Evolutionary conservation across 2,113 vertebrate genomes (phyloP).

Genomic region (Tapirus terrestris): DNA sequence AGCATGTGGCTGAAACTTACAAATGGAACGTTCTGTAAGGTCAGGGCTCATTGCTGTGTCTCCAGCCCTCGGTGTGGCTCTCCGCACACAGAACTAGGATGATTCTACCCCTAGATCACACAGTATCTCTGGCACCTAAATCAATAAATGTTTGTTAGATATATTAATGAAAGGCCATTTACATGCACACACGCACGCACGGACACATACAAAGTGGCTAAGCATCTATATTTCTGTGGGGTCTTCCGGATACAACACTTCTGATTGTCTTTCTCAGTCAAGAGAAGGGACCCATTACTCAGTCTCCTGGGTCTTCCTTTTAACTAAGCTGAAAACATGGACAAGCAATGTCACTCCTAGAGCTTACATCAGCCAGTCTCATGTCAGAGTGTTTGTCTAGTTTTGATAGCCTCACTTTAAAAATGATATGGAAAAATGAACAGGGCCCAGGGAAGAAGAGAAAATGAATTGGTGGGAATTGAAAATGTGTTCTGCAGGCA

Average conservation of each 20-base stretch:
- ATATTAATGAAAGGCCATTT: neutral
- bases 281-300: neutral
- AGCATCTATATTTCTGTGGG: neutral
- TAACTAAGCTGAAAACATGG: neutral
- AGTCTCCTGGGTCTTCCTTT: neutral
- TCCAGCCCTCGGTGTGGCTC: neutral
- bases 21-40: neutral
- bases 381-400: accelerated
- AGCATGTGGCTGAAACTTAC: neutral
- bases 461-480: neutral
- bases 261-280: neutral
- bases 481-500: neutral
- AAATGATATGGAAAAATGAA: neutral
- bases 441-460: neutral
- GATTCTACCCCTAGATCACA: neutral
- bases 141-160: neutral
- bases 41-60: neutral
- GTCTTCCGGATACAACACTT: neutral
- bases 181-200: neutral
- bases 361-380: accelerated
- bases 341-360: neutral
- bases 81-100: neutral
- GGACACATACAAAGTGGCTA: neutral
- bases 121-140: neutral
- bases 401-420: neutral